Evolutionary conservation across 2,797 vertebrate genomes (phyloP).

Genomic region (Cirrhinus mrigala): DNA sequence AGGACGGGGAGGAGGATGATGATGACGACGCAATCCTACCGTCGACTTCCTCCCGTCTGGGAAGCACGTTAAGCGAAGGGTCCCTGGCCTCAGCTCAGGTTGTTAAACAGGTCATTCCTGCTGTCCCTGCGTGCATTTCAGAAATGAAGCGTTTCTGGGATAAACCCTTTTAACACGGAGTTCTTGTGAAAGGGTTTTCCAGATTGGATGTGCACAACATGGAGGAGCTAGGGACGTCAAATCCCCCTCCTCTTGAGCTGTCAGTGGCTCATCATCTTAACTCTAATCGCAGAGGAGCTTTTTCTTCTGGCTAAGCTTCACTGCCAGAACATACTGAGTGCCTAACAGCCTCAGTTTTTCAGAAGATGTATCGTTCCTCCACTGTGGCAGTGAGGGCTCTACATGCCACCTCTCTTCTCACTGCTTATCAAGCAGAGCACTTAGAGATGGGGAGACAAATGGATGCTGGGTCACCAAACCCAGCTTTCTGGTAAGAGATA

Average conservation of each 20-base stretch:
- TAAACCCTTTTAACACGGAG: neutral
- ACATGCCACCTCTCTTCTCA: neutral
- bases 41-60: neutral
- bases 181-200: neutral
- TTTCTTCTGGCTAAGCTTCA: neutral
- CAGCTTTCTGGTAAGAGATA: neutral
- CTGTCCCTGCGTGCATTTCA: neutral
- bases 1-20: neutral
- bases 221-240: neutral
- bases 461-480: neutral
- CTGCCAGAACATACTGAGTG: neutral
- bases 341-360: neutral
- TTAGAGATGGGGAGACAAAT: neutral
- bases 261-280: no score
- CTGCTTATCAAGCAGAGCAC: neutral
- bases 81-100: neutral
- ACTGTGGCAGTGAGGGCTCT: neutral
- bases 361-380: neutral
- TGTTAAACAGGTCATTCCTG: neutral
- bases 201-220: neutral
- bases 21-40: rapidly evolving
- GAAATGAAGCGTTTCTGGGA: neutral
- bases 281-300: neutral
- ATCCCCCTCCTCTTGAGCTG: neutral
- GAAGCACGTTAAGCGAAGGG: neutral